Conservation (phyloP, 2,888 invertebrate genomes). For the Protophormia terraenovae region DNA sequence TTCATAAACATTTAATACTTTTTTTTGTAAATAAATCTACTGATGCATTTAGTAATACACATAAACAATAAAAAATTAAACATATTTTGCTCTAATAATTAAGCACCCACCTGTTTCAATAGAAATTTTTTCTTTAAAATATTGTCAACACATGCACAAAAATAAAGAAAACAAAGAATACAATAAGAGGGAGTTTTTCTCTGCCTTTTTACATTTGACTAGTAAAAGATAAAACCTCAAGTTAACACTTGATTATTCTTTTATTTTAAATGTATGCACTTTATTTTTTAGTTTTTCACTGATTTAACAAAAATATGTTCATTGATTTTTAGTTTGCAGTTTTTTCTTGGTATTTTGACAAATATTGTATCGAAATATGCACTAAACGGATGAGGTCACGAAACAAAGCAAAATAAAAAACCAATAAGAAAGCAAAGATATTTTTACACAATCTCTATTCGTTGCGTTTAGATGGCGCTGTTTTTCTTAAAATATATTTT, state of each 20-base stretch:
- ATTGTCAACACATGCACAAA: conserved; percentile 55
- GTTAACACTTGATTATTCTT: not conserved
- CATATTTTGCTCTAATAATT: conserved; percentile 52
- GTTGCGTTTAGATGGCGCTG: conserved; percentile 19
- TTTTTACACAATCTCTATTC: not conserved
- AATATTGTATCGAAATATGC: conserved; percentile 42
- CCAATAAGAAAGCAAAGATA: not conserved
- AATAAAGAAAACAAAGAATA: conserved; percentile 46
- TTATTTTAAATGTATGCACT: not conserved
- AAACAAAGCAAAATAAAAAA: conserved; percentile 42
- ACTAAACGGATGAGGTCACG: conserved; percentile 61
- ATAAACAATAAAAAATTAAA: not conserved
- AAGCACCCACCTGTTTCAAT: conserved; percentile 65
- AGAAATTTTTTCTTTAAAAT: conserved; percentile 15
- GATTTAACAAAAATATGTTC: conserved; percentile 7
- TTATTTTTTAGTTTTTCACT: not conserved
- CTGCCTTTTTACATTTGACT: conserved; percentile 30
- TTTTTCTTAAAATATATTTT: too few relatives aligned
- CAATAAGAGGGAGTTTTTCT: conserved; percentile 12
- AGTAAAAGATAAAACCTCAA: not conserved
- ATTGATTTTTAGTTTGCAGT: conserved; percentile 11
- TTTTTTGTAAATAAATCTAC: not conserved
- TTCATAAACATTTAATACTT: not conserved
- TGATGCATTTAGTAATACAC: not conserved
- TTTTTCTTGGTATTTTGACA: conserved; percentile 25